Evolutionary conservation across 2,113 vertebrate species (phyloP).

Genomic region (Cyprinodon variegatus): DNA sequence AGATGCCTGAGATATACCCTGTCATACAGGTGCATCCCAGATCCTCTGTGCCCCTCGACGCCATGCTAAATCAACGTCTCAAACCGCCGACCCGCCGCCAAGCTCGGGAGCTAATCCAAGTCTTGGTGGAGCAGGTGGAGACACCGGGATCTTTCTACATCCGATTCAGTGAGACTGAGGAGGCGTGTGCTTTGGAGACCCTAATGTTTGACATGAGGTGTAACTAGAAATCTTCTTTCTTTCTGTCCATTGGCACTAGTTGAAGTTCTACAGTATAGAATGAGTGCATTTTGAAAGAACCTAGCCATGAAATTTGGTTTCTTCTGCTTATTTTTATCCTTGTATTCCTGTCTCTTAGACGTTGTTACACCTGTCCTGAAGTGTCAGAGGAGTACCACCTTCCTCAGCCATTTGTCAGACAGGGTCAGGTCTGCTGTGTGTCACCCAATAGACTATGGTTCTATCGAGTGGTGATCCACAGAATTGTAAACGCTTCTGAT

Average conservation of each 20-base stretch:
- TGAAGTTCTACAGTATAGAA: too few species aligned
- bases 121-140: slow-evolving; percentile 82
- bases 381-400: slow-evolving; percentile 86
- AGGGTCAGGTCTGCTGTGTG: slow-evolving; percentile 89
- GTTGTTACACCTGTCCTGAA: slow-evolving; percentile 84
- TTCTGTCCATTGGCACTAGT: not conserved
- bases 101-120: slow-evolving; percentile 78
- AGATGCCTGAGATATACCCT: slow-evolving; percentile 68
- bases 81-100: slow-evolving; percentile 71
- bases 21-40: slow-evolving; percentile 28
- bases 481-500: slow-evolving; percentile 76
- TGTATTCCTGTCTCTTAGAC: slow-evolving; percentile 68
- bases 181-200: slow-evolving; percentile 81
- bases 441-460: slow-evolving; percentile 84
- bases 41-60: slow-evolving; percentile 84
- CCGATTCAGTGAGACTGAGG: slow-evolving; percentile 77
- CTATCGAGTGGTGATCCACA: slow-evolving; percentile 89
- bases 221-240: not conserved
- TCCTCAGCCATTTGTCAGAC: slow-evolving; percentile 79
- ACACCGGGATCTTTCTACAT: slow-evolving; percentile 90
- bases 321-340: not conserved
- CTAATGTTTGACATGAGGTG: slow-evolving; percentile 96
- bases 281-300: too few species aligned
- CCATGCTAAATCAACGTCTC: slow-evolving; percentile 80
- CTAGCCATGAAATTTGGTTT: not conserved